Evolutionary conservation across 2,113 vertebrate species (phyloP).

Genomic region (Pampusana beccarii): DNA sequence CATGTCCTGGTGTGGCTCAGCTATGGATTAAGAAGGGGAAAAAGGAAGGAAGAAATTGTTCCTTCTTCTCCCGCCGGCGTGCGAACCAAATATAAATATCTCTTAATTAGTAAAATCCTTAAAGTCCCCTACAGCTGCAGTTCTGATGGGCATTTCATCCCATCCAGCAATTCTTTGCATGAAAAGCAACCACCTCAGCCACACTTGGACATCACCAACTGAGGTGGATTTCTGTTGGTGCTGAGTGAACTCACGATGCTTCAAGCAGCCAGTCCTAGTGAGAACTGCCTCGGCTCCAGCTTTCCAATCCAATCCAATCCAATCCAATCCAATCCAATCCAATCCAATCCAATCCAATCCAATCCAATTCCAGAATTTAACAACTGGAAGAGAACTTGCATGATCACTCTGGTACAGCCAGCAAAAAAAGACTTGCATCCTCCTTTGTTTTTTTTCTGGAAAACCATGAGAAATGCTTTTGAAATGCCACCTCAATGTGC

Average conservation of each 20-base stretch:
- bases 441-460: background rate
- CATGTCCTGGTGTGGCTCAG: background rate
- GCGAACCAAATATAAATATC: background rate
- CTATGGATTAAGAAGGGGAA: background rate
- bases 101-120: background rate
- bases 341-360: background rate
- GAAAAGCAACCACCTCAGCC: background rate
- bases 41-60: background rate
- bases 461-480: background rate
- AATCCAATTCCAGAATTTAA: background rate
- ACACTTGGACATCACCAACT: background rate
- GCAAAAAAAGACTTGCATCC: background rate
- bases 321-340: background rate
- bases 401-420: background rate
- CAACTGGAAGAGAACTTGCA: background rate
- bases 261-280: fast-evolving
- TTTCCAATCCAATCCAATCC: background rate
- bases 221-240: background rate
- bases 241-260: background rate
- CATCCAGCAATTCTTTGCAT: background rate
- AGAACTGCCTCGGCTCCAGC: background rate
- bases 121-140: background rate
- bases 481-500: background rate
- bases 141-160: background rate
- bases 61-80: background rate